A percentile compares a stretch with the other conserved stretches of the same genome.
These are phyloP conservation scores for Lingula anatina DNA, from an alignment of 2,888 invertebrate species.

Conservation along the genomic window DNA sequence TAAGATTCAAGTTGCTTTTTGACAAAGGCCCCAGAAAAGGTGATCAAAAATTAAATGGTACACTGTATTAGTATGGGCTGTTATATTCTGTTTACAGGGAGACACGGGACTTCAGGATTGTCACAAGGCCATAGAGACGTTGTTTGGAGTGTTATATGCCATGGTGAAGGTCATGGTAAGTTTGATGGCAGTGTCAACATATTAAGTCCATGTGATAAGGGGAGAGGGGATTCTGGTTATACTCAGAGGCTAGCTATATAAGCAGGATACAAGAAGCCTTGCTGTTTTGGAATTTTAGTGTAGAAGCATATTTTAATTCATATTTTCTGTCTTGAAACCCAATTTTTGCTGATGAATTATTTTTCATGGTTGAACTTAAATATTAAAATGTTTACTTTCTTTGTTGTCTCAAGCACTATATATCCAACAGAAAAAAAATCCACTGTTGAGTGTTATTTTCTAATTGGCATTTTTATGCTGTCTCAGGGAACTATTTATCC, in stretches of 20 bases:
- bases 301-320: too few species aligned
- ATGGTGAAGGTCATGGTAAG: slow-evolving; percentile 80
- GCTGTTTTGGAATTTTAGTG: too few species aligned
- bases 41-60: too few species aligned
- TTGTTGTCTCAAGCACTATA: background rate
- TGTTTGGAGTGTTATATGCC: slow-evolving; percentile 80
- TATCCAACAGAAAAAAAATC: background rate
- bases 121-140: slow-evolving; percentile 75
- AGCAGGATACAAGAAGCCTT: too few species aligned
- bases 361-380: background rate
- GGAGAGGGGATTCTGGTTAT: too few species aligned
- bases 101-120: slow-evolving; percentile 79
- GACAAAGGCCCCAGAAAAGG: too few species aligned
- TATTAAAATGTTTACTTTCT: background rate
- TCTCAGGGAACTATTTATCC: too few species aligned
- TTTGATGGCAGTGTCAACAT: too few species aligned
- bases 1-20: too few species aligned
- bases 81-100: slow-evolving; percentile 57
- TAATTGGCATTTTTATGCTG: slow-evolving; percentile 5
- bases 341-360: background rate
- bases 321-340: background rate
- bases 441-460: slow-evolving; percentile 7
- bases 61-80: too few species aligned
- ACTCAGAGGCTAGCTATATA: too few species aligned
- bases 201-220: too few species aligned